Percentiles rank a stretch among this genome's conserved stretches.
These are phyloP conservation scores for Rhombomys opimus DNA, from an alignment of 2,113 vertebrate species.

Conservation along the genomic window DNA sequence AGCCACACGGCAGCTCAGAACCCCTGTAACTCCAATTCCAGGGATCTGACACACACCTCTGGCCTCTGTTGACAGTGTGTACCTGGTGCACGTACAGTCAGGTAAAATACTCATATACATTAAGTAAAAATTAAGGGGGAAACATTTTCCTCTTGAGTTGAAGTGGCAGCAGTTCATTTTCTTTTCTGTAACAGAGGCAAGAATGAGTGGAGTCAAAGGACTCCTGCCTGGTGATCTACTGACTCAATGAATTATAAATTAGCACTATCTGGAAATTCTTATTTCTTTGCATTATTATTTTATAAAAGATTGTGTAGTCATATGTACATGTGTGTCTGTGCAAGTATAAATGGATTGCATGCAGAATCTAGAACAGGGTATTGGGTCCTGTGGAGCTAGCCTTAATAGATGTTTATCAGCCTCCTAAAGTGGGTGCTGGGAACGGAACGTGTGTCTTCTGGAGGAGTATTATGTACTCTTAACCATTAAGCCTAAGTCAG, in stretches of 20 bases:
- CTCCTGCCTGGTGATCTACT: background rate
- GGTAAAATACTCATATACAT: slow-evolving; percentile 72
- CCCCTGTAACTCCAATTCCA: background rate
- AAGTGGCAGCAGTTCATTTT: background rate
- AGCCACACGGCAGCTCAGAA: background rate
- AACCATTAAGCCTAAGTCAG: background rate
- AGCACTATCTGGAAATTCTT: background rate
- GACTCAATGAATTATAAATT: slow-evolving; percentile 22
- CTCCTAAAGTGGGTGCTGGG: background rate
- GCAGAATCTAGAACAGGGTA: background rate
- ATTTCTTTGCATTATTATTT: background rate
- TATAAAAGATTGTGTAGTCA: background rate
- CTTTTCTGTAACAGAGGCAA: slow-evolving; percentile 14
- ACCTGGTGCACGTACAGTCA: background rate
- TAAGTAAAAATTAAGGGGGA: slow-evolving; percentile 89
- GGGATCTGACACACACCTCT: background rate
- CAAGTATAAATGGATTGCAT: background rate
- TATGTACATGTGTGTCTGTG: background rate
- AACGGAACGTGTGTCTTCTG: background rate
- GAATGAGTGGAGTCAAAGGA: slow-evolving; percentile 8
- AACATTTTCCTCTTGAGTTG: slow-evolving; percentile 12
- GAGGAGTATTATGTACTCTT: background rate
- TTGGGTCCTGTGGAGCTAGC: background rate
- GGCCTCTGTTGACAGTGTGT: background rate
- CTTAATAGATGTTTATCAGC: background rate